Evolutionary conservation across 2,797 vertebrate species (phyloP), one percentile per base, ranked within the genome.

Genomic region (Chelmon rostratus): DNA sequence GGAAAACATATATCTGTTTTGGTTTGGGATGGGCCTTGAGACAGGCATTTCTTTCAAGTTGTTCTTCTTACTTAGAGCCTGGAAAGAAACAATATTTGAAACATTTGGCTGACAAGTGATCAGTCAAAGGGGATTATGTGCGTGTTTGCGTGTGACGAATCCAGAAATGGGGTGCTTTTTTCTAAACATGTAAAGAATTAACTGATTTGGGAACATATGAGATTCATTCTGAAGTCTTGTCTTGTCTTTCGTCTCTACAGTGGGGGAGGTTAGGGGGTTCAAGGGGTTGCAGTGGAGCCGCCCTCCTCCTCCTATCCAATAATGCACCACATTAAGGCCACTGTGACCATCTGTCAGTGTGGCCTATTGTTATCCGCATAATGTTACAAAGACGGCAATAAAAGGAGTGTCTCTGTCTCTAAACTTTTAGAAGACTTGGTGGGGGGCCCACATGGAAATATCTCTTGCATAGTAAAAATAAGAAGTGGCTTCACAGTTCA

Each of bases 281-380:
- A 16, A 52, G 21, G 47, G 42, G 25, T 61, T 64, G n/a, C 23
- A 61, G 56, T 53, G 63, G 19, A 54, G 37, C 65, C 10, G 0
- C 12, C 54, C 65, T 49, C 59, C 33, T 44, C 69, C 74, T 58
- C 46, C 67, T 56, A 50, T 74, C 63, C 49, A 71, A 13, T 57
- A 56, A 68, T 59, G 40, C 54, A 64, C 53, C 61, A 73, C 69
- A 75, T 69, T 83, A 87, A 73, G 80, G 74, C 72, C 56, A 54
- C 73, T 40, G 35, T 61, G 57, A 68, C 90, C 90, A 91, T 93
- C 89, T 93, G 92, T 91, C 79, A 72, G 67, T 9, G 47, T 58
- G 40, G 28, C 13, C 42, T 73, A 79, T 88, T 90, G 81, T 86
- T 81, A 59, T 54, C 52, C 64, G 52, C 56, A 40, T 72, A n/a